phyloP scores from a whole-genome alignment of 2,888 invertebrate genomes.

The Mythimna loreyi region DNA sequence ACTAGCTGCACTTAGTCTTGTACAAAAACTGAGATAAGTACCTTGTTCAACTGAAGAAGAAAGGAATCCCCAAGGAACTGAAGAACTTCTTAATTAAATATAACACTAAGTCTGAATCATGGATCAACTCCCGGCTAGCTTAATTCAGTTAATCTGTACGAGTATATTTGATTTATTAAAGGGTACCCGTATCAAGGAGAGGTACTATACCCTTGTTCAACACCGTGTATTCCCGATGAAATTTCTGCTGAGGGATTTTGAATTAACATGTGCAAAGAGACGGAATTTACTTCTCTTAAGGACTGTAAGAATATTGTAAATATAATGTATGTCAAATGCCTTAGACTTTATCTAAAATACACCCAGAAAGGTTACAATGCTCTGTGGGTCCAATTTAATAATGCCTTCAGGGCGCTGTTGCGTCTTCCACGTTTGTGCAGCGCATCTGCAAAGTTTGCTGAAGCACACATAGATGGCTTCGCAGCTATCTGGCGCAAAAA shows the following conservation, averaged over 20 bases:
- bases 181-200: slow-evolving; percentile 31
- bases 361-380: too few relatives aligned
- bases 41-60: slow-evolving; percentile 21
- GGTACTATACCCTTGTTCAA: slow-evolving; percentile 35
- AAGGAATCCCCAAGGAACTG: slow-evolving; percentile 28
- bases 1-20: background rate
- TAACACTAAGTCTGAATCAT: slow-evolving; percentile 56
- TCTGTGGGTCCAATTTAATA: too few relatives aligned
- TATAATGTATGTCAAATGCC: too few relatives aligned
- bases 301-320: too few relatives aligned
- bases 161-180: slow-evolving; percentile 56
- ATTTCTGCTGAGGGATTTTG: slow-evolving; percentile 36
- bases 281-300: background rate
- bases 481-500: too few relatives aligned
- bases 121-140: slow-evolving; percentile 46
- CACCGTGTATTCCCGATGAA: slow-evolving; percentile 25
- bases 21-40: slow-evolving; percentile 15
- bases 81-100: slow-evolving; percentile 58
- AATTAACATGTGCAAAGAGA: slow-evolving; percentile 36
- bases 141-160: slow-evolving; percentile 50
- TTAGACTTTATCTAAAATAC: too few relatives aligned
- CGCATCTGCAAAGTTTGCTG: too few relatives aligned
- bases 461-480: too few relatives aligned
- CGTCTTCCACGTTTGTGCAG: too few relatives aligned
- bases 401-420: too few relatives aligned